phyloP scores from a whole-genome alignment of 1,140 invertebrate genomes.

The Battus philenor region DNA sequence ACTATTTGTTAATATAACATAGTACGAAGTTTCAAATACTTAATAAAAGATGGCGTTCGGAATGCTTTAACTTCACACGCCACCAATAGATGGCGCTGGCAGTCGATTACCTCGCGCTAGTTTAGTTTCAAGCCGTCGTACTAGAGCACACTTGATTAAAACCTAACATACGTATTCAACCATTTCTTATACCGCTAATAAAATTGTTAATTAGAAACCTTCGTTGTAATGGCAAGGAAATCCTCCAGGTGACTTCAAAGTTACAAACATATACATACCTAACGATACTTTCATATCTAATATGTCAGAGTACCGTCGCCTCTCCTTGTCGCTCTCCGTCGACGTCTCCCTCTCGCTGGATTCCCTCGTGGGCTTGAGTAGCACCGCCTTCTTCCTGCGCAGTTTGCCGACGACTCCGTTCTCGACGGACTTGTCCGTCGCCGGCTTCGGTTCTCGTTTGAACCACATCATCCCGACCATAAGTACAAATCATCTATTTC shows the following conservation, averaged over 20 bases:
- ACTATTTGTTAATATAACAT: no score
- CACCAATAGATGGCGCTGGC: no score
- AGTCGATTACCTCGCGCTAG: no score
- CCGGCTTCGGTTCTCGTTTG: conserved; percentile 58
- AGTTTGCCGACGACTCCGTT: conserved; percentile 53
- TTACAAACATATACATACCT: conserved; percentile 44
- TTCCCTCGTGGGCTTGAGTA: conserved; percentile 56
- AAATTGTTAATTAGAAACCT: no score
- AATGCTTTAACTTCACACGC: no score
- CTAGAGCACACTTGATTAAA: no score
- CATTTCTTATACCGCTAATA: no score
- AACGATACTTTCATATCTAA: conserved; percentile 62
- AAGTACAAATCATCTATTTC: no score
- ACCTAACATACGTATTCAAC: no score
- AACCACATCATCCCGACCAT: conserved; percentile 71
- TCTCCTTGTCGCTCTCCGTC: conserved; percentile 64
- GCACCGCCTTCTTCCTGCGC: conserved; percentile 50
- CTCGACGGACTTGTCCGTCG: conserved; percentile 44
- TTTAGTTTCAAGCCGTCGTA: no score
- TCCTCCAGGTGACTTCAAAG: not conserved
- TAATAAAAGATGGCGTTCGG: no score
- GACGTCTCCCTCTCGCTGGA: conserved; percentile 68
- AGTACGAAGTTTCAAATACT: no score
- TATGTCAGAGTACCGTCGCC: conserved; percentile 61
- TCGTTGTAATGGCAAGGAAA: conserved; percentile 39